Evolutionary conservation across 1,140 invertebrate genomes (phyloP).

Genomic region (Atta cephalotes): DNA sequence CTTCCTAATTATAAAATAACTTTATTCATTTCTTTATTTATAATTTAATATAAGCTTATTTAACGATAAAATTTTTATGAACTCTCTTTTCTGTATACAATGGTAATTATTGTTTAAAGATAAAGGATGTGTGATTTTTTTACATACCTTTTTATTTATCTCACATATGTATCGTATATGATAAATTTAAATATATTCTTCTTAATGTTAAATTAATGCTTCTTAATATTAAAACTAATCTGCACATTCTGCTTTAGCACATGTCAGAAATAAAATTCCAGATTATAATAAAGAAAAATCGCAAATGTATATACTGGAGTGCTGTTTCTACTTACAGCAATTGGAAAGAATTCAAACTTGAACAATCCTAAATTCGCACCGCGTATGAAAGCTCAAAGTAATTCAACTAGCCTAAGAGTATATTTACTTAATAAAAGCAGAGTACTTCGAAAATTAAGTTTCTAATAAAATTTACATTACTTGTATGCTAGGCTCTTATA

Average conservation of each 20-base stretch:
- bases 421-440: constrained; percentile 56
- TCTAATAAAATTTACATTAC: constrained; percentile 43
- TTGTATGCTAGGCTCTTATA: constrained; percentile 32
- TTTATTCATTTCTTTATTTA: not conserved
- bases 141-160: too few species aligned
- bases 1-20: not conserved
- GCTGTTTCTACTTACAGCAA: not conserved
- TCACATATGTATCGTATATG: too few species aligned
- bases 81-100: not conserved
- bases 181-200: constrained; percentile 1
- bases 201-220: not conserved
- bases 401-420: constrained; percentile 33
- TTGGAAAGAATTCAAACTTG: constrained; percentile 30
- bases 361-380: constrained; percentile 37
- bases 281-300: not conserved
- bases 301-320: not conserved
- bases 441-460: constrained; percentile 60
- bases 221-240: not conserved
- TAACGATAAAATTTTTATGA: not conserved
- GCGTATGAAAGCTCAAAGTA: constrained; percentile 14
- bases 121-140: too few species aligned
- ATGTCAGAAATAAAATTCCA: constrained; percentile 2
- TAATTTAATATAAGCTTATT: too few species aligned
- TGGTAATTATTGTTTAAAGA: not conserved
- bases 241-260: not conserved